phyloP scores from a whole-genome alignment of 2,797 vertebrate species.

The Avahi laniger region DNA sequence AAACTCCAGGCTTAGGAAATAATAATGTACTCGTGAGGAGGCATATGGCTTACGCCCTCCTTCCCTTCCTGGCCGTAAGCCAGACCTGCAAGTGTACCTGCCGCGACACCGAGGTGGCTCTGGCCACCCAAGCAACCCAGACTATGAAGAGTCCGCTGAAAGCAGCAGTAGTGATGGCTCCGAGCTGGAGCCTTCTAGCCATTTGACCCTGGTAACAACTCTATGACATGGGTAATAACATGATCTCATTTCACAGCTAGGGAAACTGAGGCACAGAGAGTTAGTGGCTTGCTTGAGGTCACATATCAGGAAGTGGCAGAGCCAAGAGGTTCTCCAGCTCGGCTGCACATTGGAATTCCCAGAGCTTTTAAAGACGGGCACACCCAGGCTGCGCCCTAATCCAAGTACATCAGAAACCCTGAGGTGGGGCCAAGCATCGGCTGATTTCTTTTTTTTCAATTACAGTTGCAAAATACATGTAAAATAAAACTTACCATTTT shows the following conservation, averaged over 20 bases:
- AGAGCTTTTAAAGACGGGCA: not conserved
- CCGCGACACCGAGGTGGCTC: too few species aligned
- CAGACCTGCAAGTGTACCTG: too few species aligned
- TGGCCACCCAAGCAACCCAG: constrained; percentile 75
- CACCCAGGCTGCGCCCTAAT: not conserved
- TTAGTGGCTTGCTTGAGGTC: not conserved
- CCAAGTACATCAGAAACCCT: not conserved
- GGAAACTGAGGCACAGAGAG: not conserved
- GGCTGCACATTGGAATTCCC: not conserved
- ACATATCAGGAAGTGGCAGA: not conserved
- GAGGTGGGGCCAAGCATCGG: not conserved
- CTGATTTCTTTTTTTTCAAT: not conserved
- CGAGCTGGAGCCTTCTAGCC: constrained; percentile 86
- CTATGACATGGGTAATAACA: not conserved
- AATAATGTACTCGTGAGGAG: accelerated
- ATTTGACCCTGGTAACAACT: not conserved
- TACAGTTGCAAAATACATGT: not conserved
- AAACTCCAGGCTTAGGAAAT: not conserved
- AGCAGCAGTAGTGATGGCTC: constrained; percentile 91
- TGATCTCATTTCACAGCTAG: too few species aligned
- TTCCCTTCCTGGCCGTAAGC: too few species aligned
- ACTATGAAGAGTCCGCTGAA: constrained; percentile 90
- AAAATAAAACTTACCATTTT: not conserved
- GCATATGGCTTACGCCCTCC: too few species aligned
- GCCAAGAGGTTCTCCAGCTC: not conserved